phyloP scores from a whole-genome alignment of 2,113 vertebrate genomes.

The Oreochromis tanganicae region DNA sequence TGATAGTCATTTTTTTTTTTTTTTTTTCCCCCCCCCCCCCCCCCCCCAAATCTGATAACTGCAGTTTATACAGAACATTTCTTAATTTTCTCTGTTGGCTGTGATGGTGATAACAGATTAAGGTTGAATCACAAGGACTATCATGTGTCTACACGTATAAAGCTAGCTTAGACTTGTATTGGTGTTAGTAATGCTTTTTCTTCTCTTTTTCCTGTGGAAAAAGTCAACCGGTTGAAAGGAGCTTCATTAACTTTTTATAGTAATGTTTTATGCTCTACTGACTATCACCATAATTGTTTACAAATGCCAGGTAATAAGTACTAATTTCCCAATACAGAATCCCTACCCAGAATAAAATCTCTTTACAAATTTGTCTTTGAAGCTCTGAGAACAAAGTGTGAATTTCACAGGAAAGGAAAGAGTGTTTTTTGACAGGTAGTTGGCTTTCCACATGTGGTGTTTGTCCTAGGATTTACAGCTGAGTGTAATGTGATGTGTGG shows the following conservation, averaged over 20 bases:
- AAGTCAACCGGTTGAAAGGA: neutral
- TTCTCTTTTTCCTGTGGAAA: neutral
- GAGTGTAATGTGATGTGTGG: neutral
- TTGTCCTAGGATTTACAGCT: neutral
- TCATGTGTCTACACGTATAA: neutral
- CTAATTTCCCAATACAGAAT: neutral
- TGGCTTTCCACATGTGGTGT: neutral
- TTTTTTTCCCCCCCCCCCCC: no score
- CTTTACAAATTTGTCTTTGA: neutral
- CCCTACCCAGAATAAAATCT: neutral
- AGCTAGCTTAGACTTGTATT: neutral
- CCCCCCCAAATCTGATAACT: neutral
- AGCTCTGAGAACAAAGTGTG: neutral
- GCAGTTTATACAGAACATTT: neutral
- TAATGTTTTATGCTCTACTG: neutral
- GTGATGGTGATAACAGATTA: neutral
- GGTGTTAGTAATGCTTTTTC: neutral
- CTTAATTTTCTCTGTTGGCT: neutral
- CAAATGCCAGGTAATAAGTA: neutral
- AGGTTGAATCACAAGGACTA: neutral
- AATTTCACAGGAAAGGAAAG: neutral
- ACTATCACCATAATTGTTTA: neutral
- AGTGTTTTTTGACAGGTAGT: neutral
- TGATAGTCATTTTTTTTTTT: no score
- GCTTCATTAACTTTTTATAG: slow-evolving; percentile 15